Conservation (phyloP, 2,797 vertebrate genomes). For the Bradypodion ventrale region DNA sequence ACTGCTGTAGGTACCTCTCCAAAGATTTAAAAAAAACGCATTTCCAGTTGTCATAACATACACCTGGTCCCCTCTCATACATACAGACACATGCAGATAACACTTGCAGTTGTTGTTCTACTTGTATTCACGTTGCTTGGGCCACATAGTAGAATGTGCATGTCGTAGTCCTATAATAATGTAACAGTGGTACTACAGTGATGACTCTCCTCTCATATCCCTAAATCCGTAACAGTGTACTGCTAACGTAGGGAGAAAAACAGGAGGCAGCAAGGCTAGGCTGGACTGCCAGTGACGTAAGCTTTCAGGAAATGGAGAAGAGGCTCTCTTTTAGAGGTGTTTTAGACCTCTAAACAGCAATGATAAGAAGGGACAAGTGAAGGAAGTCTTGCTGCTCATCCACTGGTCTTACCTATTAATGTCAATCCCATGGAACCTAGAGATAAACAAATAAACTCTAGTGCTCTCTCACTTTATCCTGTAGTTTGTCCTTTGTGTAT, state of each 20-base stretch:
- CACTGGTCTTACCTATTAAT: conserved; percentile 76
- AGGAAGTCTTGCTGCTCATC: conserved; percentile 72
- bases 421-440: conserved; percentile 75
- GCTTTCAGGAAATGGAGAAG: conserved; percentile 21
- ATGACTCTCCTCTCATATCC: conserved; percentile 67
- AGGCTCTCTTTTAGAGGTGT: conserved; percentile 76
- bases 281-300: conserved; percentile 55
- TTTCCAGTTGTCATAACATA: conserved; percentile 83
- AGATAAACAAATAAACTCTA: conserved; percentile 77
- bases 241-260: conserved; percentile 73
- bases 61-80: conserved; percentile 64
- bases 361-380: conserved; percentile 60
- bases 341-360: conserved; percentile 69
- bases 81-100: background rate
- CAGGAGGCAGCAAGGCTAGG: conserved; percentile 72
- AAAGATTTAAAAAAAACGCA: conserved; percentile 85
- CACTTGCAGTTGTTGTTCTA: conserved; percentile 76
- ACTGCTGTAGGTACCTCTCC: conserved; percentile 81
- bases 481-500: conserved; percentile 52
- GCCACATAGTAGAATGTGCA: conserved; percentile 88
- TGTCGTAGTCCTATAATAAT: conserved; percentile 88
- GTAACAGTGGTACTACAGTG: conserved; percentile 83
- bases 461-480: conserved; percentile 69
- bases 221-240: conserved; percentile 70
- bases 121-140: conserved; percentile 85